Conservation (phyloP, 2,797 vertebrate genomes). For the Mormyrus proboscirostris region DNA sequence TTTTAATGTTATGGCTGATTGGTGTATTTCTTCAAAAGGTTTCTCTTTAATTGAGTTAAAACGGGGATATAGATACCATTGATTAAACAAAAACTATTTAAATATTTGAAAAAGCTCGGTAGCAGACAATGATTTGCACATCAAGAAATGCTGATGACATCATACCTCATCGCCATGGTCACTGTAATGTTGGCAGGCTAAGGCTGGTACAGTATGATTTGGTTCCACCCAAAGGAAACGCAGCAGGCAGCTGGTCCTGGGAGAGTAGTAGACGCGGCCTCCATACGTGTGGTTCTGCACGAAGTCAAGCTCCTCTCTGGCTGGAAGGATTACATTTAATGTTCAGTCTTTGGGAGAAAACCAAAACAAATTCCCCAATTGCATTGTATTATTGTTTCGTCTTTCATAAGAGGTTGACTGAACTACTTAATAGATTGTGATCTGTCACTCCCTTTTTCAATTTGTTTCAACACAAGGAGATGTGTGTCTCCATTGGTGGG, state of each 20-base stretch:
- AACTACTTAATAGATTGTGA: slow-evolving; percentile 37
- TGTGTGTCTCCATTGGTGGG: slow-evolving; percentile 9
- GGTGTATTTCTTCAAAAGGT: background rate
- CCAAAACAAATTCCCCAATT: slow-evolving; percentile 39
- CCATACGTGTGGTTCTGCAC: slow-evolving; percentile 44
- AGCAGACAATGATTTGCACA: too few species aligned
- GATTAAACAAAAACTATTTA: background rate
- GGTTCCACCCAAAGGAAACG: background rate
- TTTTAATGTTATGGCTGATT: background rate
- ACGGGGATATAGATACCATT: background rate
- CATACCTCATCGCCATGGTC: background rate
- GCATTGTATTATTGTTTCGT: slow-evolving; percentile 43
- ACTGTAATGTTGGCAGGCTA: background rate
- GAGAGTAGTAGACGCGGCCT: background rate
- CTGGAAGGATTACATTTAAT: slow-evolving; percentile 38
- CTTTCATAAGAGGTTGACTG: slow-evolving; percentile 26
- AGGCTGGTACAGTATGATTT: background rate
- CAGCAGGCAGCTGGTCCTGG: background rate
- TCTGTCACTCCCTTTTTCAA: slow-evolving; percentile 30
- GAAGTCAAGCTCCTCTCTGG: slow-evolving; percentile 32
- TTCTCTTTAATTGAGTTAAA: background rate
- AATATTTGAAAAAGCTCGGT: background rate
- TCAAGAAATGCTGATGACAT: background rate
- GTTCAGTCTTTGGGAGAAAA: slow-evolving; percentile 27
- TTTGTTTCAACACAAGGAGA: slow-evolving; percentile 29